Conservation (phyloP, 2,113 vertebrate genomes). For the Calidris pygmaea region DNA sequence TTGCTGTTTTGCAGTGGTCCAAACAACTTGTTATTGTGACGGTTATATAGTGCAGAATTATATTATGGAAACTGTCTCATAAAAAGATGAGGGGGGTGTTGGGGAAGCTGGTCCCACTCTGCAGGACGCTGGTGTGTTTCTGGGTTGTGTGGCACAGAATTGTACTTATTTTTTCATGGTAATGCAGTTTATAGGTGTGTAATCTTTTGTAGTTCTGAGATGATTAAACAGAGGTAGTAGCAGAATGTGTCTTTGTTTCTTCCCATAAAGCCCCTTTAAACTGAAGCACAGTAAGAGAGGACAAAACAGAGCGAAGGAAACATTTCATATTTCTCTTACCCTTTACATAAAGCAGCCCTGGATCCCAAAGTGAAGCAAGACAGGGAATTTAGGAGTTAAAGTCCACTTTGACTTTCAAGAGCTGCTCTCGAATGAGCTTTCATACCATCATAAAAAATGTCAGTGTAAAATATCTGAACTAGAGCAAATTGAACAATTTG, state of each 20-base stretch:
- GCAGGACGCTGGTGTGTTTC: conserved; percentile 9
- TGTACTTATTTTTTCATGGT: not conserved
- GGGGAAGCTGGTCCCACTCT: not conserved
- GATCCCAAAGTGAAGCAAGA: not conserved
- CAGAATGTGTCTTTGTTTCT: not conserved
- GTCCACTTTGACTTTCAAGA: not conserved
- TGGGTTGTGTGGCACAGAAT: not conserved
- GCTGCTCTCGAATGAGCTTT: not conserved
- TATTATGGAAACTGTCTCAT: conserved; percentile 21
- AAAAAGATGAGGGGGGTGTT: conserved; percentile 8
- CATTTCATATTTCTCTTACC: accelerated
- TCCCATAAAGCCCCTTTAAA: not conserved
- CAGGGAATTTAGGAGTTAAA: not conserved
- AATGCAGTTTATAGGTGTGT: not conserved
- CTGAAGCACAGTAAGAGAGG: not conserved
- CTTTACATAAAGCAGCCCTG: not conserved
- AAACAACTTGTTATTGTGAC: conserved; percentile 48
- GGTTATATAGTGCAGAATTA: conserved; percentile 47
- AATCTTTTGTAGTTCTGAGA: not conserved
- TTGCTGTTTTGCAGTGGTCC: conserved; percentile 65
- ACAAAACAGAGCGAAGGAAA: not conserved
- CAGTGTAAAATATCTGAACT: conserved; percentile 19
- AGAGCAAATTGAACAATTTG: conserved; percentile 28
- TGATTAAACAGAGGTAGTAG: not conserved
- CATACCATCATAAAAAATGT: not conserved